Base-by-base conservation (phyloP, 2,113 vertebrate species). In the Hiodon alosoides region DNA sequence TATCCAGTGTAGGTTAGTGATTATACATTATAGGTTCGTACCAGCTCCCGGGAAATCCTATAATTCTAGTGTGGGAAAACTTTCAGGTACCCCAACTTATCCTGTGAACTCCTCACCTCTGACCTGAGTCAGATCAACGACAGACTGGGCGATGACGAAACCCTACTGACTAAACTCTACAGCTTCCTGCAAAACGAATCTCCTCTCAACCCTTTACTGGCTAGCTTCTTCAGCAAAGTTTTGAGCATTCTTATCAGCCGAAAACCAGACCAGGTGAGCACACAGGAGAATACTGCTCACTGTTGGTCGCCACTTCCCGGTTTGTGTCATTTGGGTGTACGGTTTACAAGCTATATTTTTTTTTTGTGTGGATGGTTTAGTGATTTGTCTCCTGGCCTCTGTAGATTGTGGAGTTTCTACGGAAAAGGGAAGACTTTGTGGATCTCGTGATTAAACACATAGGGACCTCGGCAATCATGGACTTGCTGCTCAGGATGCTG, bases 151-250 rank as follows among this genome's bases (percentile, higher is more conserved):
- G 97, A 98, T 88, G 97, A 99, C 81, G 96, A 98, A 72, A 91
- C 91, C 80, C 88, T 99, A 86, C 91, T 98, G 75, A 86, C 93
- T 89, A 95, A 93, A 85, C 90, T 99, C 47, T 99, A 98, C 71
- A 87, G 94, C 79, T 99, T 99, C 84, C 94, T 99, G 78, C 92
- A 97, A 79, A 97, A 93, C 46, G 94, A 97, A 73, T 88, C 95
- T 0, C 96, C 95, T 67, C 87, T 99, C 78, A 98, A 99, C 85
- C 97, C 97, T 3, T 92, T 99, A 51, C 90, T 99, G 80, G 96
- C 96, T 85, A 99, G 97, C 88, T 99, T 99, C 87, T 98, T 99
- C 90, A 98, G 96, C 86, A 99, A 99, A 89, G 97, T 99, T 84
- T 89, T 99, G 81, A 98, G 96, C 86, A 98, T 99, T 86, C 96